Conservation (phyloP, 2,113 vertebrate genomes). For the Periophthalmus modestus region DNA sequence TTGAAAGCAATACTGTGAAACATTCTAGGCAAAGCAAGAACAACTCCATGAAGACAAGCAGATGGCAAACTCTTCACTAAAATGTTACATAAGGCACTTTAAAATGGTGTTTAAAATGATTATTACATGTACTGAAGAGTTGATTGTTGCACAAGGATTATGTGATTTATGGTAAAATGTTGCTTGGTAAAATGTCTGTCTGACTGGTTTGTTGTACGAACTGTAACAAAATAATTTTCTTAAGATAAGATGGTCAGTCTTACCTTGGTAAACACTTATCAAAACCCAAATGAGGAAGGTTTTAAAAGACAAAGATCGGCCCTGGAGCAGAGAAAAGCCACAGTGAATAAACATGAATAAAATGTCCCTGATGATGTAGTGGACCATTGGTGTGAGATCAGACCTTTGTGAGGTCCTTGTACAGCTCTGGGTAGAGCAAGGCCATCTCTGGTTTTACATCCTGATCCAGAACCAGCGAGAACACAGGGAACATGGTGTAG, state of each 20-base stretch:
- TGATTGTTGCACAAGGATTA: no score
- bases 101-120: no score
- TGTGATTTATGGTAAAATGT: no score
- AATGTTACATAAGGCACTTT: no score
- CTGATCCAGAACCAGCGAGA: conserved; percentile 96
- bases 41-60: no score
- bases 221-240: neutral
- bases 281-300: conserved; percentile 81
- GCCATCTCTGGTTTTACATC: conserved; percentile 97
- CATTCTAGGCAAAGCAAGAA: no score
- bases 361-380: neutral
- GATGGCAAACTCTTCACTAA: no score
- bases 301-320: conserved; percentile 92
- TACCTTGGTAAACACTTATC: conserved; percentile 82
- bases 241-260: neutral
- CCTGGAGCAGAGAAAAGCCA: conserved; percentile 73
- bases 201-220: no score
- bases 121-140: no score
- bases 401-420: conserved; percentile 98
- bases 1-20: no score
- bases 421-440: conserved; percentile 95
- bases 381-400: neutral
- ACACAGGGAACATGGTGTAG: conserved; percentile 99
- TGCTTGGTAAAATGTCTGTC: no score
- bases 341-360: neutral